These are phyloP conservation scores for Megaceryle torquata DNA, from an alignment of 2,113 vertebrate genomes.

Conservation along the genomic window DNA sequence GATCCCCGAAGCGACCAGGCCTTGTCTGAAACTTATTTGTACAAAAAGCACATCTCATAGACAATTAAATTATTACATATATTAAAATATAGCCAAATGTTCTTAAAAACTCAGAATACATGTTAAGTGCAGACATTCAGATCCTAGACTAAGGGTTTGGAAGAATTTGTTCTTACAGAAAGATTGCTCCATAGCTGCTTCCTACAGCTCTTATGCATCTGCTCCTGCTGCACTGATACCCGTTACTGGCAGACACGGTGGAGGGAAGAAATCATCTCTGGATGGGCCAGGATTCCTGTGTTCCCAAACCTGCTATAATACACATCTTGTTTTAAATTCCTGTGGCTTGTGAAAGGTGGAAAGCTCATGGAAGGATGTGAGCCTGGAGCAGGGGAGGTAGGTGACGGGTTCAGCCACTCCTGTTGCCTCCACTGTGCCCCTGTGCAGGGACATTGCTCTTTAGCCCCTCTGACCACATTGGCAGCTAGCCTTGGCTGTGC, in stretches of 20 bases:
- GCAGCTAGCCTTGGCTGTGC: neutral
- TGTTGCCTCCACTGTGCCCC: neutral
- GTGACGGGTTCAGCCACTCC: rapidly evolving
- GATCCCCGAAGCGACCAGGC: neutral
- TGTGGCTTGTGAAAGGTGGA: neutral
- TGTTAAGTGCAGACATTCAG: neutral
- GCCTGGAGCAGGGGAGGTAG: neutral
- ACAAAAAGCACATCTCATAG: neutral
- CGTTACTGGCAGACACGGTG: neutral
- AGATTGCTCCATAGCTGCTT: neutral
- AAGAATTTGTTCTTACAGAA: neutral
- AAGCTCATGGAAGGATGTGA: neutral
- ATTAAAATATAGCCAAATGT: neutral
- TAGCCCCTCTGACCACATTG: neutral
- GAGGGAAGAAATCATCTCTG: neutral
- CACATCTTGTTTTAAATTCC: neutral
- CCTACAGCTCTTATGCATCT: neutral
- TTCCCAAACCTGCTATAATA: neutral
- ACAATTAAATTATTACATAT: neutral
- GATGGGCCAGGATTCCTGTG: neutral
- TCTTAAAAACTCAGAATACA: neutral
- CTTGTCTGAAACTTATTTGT: neutral
- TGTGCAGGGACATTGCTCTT: neutral
- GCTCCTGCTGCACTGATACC: neutral
- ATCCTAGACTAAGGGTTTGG: neutral